Evolutionary conservation across 2,888 invertebrate species (phyloP), one percentile per base, ranked within the genome.

Genomic region (Creontiades dilutus): DNA sequence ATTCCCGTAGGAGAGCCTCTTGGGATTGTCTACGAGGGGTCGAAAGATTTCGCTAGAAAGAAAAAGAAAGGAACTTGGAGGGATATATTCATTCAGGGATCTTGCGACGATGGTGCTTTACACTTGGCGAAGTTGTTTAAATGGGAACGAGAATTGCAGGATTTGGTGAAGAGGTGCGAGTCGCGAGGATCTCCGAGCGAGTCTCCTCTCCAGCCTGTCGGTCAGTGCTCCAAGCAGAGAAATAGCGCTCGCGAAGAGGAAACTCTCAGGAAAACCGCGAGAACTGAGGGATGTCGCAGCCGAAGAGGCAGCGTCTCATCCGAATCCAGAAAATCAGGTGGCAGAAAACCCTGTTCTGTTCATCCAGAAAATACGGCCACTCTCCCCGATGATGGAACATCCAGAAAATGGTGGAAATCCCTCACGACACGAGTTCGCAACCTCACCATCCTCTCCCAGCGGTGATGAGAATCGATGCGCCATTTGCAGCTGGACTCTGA

Each of bases 21-120:
- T 9, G 89, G 89, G 97, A 94, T 95, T 96, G 92, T 75, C 16
- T 86, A 86, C 48, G 86, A 86, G 27, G 75, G 86, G 0, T 86
- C 86, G 9, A 86, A 55, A 47, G 55, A 55, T 61, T 85, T 27
- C 19, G 37, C 19, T 37, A 68, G 48, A 16, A 47, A 46, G 19
- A 75, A 68, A 19, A 68, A 28, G 16, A 88, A 80, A 19, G 46
- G 61, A 16, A 28, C n/a, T 28, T 48, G 46, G 57, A 78, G 88
- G n/a, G 88, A 88, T 37, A 46, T 48, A 14, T 88, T 88, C 57
- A 23, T 88, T 37, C 88, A 80, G 27, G 88, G 88, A 28, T 52
- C 48, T 37, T 88, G 88, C 16, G 88, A 88, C 13, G 81, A 81
- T 23, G 78, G 88, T 55, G 80, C 55, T 19, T n/a, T 55, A n/a